phyloP scores from a whole-genome alignment of 2,888 invertebrate species.

The Idaea dimidiata region DNA sequence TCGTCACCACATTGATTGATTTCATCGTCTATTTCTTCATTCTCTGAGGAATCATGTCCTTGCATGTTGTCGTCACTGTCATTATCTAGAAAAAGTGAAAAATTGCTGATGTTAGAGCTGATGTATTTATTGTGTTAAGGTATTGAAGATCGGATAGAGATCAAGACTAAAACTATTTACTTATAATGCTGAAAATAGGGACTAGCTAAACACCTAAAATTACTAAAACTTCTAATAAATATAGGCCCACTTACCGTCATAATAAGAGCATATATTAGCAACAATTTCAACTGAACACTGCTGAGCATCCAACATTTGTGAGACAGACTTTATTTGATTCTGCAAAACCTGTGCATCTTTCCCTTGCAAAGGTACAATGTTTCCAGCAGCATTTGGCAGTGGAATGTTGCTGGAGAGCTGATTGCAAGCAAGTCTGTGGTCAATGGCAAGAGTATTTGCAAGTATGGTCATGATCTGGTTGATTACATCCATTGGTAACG shows the following conservation, averaged over 20 bases:
- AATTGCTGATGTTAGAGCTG: not conserved
- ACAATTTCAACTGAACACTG: constrained; percentile 85
- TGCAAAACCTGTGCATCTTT: constrained; percentile 66
- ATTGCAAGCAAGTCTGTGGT: constrained; percentile 74
- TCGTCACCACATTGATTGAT: constrained; percentile 66
- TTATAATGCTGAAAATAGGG: no score
- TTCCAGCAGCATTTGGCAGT: constrained; percentile 51
- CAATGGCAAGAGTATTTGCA: constrained; percentile 74
- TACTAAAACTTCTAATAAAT: constrained; percentile 4
- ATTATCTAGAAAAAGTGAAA: constrained; percentile 40
- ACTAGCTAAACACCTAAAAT: no score
- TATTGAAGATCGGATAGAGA: no score
- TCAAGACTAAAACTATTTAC: no score
- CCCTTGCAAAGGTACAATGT: constrained; percentile 51
- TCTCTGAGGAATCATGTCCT: constrained; percentile 57
- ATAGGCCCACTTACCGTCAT: constrained; percentile 75
- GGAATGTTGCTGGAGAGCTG: constrained; percentile 74
- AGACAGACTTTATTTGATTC: constrained; percentile 70
- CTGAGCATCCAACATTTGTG: constrained; percentile 83
- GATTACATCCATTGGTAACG: constrained; percentile 66
- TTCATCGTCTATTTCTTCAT: constrained; percentile 67
- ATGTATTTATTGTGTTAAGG: no score
- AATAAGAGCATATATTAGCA: constrained; percentile 84
- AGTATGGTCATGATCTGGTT: constrained; percentile 75
- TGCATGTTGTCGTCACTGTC: constrained; percentile 46